These are phyloP conservation scores for Morpho achilles DNA, from an alignment of 2,888 invertebrate genomes.

Conservation along the genomic window DNA sequence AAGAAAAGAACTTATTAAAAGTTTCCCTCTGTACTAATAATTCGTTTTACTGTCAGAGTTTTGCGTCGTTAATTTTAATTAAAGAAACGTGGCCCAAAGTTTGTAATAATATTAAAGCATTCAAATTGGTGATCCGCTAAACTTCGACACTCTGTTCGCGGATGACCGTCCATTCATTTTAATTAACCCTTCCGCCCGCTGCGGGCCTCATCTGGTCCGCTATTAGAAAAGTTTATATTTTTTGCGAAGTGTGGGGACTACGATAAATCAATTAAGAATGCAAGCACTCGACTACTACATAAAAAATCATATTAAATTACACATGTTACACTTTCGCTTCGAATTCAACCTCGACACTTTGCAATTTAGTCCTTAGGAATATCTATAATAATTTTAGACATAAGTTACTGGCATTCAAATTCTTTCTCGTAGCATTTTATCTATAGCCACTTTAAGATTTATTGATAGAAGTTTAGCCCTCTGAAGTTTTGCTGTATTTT, in stretches of 20 bases:
- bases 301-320: background rate
- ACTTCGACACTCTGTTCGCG: conserved; percentile 69
- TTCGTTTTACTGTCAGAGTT: conserved; percentile 79
- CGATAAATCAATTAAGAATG: conserved; percentile 59
- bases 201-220: conserved; percentile 54
- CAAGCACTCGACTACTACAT: conserved; percentile 12
- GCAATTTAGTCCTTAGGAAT: too few species aligned
- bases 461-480: too few species aligned
- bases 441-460: too few species aligned
- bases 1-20: conserved; percentile 77
- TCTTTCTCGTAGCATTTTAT: too few species aligned
- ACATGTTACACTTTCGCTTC: too few species aligned
- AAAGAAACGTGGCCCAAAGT: conserved; percentile 74
- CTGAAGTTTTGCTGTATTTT: too few species aligned
- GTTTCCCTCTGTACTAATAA: conserved; percentile 77
- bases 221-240: conserved; percentile 58
- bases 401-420: too few species aligned
- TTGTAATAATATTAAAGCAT: conserved; percentile 78
- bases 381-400: too few species aligned
- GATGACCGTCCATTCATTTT: conserved; percentile 75
- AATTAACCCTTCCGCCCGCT: conserved; percentile 71
- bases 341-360: too few species aligned
- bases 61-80: conserved; percentile 79
- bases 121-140: conserved; percentile 77
- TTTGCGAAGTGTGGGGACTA: conserved; percentile 40